A percentile compares a stretch with the other conserved stretches of the same genome.
Conservation (phyloP, 1,140 invertebrate genomes). For the Diachasma alloeum region DNA sequence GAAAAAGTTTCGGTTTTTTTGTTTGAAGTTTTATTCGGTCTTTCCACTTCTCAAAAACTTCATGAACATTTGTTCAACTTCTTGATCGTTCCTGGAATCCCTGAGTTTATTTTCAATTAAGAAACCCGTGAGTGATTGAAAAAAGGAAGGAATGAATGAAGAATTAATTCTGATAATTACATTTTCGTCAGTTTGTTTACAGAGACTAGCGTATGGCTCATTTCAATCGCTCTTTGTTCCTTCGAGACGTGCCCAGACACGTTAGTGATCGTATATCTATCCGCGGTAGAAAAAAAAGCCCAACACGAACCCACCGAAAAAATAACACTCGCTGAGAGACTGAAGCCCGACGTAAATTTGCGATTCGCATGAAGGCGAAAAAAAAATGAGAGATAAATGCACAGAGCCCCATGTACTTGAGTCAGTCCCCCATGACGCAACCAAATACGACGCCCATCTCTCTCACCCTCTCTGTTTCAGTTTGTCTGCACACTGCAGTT, state of each 20-base stretch:
- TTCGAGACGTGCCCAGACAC: neutral
- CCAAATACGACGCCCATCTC: constrained; percentile 8
- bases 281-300: constrained; percentile 6
- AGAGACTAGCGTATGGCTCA: neutral
- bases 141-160: neutral
- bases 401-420: neutral
- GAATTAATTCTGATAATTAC: neutral
- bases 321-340: neutral
- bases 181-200: neutral
- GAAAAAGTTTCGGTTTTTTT: too few species aligned
- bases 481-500: constrained; percentile 34
- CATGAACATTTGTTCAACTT: too few species aligned
- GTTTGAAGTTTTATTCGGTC: too few species aligned
- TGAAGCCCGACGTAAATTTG: neutral
- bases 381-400: neutral
- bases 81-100: too few species aligned
- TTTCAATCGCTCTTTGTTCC: constrained; percentile 5
- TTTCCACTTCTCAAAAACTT: too few species aligned
- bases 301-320: neutral
- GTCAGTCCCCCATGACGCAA: constrained; percentile 32
- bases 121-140: neutral
- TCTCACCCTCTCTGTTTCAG: constrained; percentile 20
- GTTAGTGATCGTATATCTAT: constrained; percentile 8
- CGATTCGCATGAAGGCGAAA: neutral
- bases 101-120: too few species aligned